Evolutionary conservation across 2,113 vertebrate genomes (phyloP).

Genomic region (Aegotheles bennettii): DNA sequence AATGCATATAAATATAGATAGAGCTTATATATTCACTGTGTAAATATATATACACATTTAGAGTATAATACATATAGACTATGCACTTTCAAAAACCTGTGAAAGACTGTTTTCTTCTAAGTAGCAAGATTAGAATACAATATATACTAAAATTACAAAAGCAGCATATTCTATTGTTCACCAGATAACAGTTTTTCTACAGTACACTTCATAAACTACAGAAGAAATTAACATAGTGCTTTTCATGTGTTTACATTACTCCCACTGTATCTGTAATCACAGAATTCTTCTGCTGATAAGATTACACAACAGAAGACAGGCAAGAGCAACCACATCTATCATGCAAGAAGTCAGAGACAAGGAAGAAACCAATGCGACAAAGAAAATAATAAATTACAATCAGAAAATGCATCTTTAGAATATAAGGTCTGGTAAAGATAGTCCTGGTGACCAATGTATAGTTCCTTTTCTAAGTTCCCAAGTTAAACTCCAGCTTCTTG

Average conservation of each 20-base stretch:
- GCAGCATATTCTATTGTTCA: not conserved
- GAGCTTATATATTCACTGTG: not conserved
- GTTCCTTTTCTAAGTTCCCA: not conserved
- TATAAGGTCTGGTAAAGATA: not conserved
- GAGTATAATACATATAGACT: not conserved
- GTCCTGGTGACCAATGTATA: not conserved
- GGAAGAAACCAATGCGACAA: not conserved
- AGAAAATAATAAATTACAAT: not conserved
- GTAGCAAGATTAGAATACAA: not conserved
- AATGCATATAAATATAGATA: not conserved
- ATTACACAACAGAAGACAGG: conserved; percentile 4
- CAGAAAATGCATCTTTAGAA: not conserved
- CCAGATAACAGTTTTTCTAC: not conserved
- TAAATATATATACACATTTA: not conserved
- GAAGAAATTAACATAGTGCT: not conserved
- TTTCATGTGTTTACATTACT: not conserved
- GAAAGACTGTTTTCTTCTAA: not conserved
- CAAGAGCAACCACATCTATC: conserved; percentile 31
- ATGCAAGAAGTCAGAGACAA: not conserved
- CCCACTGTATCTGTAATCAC: conserved; percentile 8
- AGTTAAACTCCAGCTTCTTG: not conserved
- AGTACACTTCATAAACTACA: not conserved
- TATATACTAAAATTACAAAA: not conserved
- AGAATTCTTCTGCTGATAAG: conserved; percentile 40
- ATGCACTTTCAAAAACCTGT: not conserved